Evolutionary conservation across 2,113 vertebrate genomes (phyloP).

Genomic region (Toxostoma redivivum): DNA sequence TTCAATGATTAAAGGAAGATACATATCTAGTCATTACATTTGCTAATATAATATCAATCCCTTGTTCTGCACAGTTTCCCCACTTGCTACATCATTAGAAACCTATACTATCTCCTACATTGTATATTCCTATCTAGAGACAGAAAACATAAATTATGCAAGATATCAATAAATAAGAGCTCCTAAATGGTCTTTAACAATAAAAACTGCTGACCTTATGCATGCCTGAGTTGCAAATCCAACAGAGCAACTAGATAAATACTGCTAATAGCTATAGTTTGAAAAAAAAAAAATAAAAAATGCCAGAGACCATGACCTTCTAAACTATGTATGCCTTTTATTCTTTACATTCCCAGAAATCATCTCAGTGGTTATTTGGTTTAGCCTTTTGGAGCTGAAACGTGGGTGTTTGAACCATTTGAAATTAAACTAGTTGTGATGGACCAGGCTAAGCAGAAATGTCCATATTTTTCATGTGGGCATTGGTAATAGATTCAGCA

Average conservation of each 20-base stretch:
- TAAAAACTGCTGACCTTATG: constrained; percentile 74
- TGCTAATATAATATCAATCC: background rate
- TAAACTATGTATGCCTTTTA: background rate
- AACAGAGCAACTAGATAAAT: constrained; percentile 41
- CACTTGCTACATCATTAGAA: background rate
- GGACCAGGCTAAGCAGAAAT: background rate
- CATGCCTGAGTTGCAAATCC: constrained; percentile 70
- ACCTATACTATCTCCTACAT: background rate
- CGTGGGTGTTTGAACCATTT: background rate
- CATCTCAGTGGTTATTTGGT: background rate
- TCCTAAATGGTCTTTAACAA: constrained; percentile 80
- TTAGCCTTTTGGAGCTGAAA: background rate
- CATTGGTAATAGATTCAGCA: background rate
- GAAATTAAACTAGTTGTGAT: background rate
- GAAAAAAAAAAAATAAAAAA: background rate
- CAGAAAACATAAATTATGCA: constrained; percentile 72
- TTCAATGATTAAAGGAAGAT: constrained; percentile 16
- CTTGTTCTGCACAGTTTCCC: background rate
- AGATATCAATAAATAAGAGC: constrained; percentile 83
- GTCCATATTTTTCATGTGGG: background rate
- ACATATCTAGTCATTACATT: background rate
- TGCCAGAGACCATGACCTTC: background rate
- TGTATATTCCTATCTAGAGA: background rate
- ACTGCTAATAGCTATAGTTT: background rate
- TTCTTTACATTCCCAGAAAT: background rate